These are phyloP conservation scores for Pseudorectes ferrugineus DNA, from an alignment of 2,113 vertebrate genomes.

Conservation along the genomic window DNA sequence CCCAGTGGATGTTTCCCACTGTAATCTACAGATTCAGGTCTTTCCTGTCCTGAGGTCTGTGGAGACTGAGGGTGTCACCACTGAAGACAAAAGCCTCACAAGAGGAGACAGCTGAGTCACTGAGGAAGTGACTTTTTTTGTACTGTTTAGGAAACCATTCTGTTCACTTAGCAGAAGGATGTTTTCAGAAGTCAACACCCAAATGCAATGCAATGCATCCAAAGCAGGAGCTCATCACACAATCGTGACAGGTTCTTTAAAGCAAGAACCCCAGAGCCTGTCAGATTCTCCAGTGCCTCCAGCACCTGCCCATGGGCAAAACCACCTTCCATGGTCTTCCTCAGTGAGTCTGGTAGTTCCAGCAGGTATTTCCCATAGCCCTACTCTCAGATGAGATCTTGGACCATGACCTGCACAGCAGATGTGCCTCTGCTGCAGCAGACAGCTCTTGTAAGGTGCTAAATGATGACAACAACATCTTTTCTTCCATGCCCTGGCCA, in stretches of 20 bases:
- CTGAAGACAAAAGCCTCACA: not conserved
- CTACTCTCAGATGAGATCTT: not conserved
- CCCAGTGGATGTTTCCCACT: not conserved
- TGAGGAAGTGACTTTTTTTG: slow-evolving; percentile 29
- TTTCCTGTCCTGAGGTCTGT: not conserved
- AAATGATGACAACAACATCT: not conserved
- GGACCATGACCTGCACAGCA: not conserved
- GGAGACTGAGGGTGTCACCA: not conserved
- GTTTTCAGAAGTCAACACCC: not conserved
- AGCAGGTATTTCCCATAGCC: not conserved
- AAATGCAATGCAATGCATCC: not conserved
- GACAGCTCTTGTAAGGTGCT: rapidly evolving
- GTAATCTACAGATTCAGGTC: not conserved
- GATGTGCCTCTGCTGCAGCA: not conserved
- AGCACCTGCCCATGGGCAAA: not conserved
- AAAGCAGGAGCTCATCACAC: not conserved
- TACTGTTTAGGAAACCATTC: not conserved
- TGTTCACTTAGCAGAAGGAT: not conserved
- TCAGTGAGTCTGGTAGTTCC: not conserved
- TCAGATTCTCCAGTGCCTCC: not conserved
- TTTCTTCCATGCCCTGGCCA: not conserved
- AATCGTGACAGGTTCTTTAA: not conserved
- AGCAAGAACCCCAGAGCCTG: not conserved
- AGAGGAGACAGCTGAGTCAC: slow-evolving; percentile 51
- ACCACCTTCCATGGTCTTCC: not conserved